Percentiles rank a stretch among this genome's conserved stretches.
These are phyloP conservation scores for Hydropsyche betteni DNA, from an alignment of 2,888 invertebrate species.

Conservation along the genomic window DNA sequence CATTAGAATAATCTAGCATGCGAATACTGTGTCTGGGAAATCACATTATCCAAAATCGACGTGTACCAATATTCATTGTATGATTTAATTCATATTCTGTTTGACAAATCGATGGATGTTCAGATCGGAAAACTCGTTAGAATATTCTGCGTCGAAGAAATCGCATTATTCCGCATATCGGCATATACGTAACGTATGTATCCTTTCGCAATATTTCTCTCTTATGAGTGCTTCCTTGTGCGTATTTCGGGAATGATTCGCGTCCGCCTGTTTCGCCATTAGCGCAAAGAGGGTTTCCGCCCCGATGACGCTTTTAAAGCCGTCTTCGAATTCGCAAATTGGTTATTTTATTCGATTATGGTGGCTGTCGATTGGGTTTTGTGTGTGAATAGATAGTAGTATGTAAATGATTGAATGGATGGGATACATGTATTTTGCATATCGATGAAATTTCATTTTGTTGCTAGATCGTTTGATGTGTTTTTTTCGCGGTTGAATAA, in stretches of 20 bases:
- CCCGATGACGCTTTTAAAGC: background rate
- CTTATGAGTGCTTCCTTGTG: background rate
- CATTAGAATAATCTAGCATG: constrained; percentile 10
- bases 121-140: too few relatives aligned
- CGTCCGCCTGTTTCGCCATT: background rate
- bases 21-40: background rate
- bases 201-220: background rate
- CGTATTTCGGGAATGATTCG: constrained; percentile 1
- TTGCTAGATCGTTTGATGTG: too few relatives aligned
- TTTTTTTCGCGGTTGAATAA: too few relatives aligned
- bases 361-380: too few relatives aligned
- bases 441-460: too few relatives aligned
- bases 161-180: background rate
- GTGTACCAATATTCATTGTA: background rate
- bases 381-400: too few relatives aligned
- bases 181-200: background rate
- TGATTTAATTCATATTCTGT: background rate
- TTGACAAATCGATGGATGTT: too few relatives aligned
- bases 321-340: too few relatives aligned
- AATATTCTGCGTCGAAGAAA: background rate
- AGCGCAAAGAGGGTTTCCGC: constrained; percentile 8
- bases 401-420: too few relatives aligned
- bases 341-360: too few relatives aligned
- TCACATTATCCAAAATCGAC: background rate
- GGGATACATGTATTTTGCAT: too few relatives aligned